Percentiles rank a stretch among this genome's conserved stretches.
These are phyloP conservation scores for Grammomys dolichurus DNA, from an alignment of 2,113 vertebrate species.

Conservation along the genomic window DNA sequence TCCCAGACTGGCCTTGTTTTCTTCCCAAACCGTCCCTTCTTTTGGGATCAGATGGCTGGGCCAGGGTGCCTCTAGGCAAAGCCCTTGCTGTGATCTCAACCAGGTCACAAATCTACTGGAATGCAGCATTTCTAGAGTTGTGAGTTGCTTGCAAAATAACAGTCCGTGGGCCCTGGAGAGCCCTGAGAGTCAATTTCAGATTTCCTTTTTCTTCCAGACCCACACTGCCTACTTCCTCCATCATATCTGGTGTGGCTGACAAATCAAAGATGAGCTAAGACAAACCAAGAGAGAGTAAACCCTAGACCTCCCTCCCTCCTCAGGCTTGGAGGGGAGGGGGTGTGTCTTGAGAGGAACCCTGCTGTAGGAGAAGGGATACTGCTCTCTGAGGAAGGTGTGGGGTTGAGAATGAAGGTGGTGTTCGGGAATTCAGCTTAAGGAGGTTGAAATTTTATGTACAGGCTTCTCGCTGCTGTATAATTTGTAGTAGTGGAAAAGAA, in stretches of 20 bases:
- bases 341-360: background rate
- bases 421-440: constrained; percentile 18
- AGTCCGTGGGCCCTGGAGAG: background rate
- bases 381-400: background rate
- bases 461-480: background rate
- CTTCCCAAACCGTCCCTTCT: background rate
- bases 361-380: background rate
- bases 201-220: background rate
- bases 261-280: background rate
- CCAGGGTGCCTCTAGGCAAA: background rate
- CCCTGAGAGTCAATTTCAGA: background rate
- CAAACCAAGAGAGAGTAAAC: background rate
- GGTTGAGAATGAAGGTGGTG: background rate
- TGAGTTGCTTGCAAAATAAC: background rate
- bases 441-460: background rate
- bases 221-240: background rate
- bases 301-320: background rate
- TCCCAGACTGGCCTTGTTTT: background rate
- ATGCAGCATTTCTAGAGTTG: background rate
- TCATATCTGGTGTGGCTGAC: background rate
- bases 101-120: background rate
- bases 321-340: background rate
- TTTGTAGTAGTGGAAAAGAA: constrained; percentile 12
- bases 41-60: background rate
- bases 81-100: background rate